phyloP scores from a whole-genome alignment of 2,888 invertebrate genomes.

The Melipona beecheii region DNA sequence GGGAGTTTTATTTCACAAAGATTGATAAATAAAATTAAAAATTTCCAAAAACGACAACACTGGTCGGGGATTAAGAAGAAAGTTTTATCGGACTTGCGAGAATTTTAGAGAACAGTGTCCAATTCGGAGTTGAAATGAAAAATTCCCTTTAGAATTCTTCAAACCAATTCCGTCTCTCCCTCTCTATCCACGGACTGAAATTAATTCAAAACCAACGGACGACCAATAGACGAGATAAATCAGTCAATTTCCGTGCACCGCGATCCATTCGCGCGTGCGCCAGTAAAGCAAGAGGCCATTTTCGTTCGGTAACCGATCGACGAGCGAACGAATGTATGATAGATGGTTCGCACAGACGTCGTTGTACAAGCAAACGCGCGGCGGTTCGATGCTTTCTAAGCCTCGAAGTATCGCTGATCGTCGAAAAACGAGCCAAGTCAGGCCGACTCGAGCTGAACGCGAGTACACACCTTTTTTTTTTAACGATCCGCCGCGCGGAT shows the following conservation, averaged over 20 bases:
- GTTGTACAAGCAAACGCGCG: not conserved
- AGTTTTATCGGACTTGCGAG: too few relatives aligned
- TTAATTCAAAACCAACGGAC: not conserved
- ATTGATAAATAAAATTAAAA: too few relatives aligned
- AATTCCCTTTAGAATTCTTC: too few relatives aligned
- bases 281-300: not conserved
- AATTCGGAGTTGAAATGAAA: too few relatives aligned
- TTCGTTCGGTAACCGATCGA: not conserved
- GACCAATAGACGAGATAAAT: not conserved
- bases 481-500: conserved; percentile 19
- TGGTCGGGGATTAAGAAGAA: too few relatives aligned
- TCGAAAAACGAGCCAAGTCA: not conserved
- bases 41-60: too few relatives aligned
- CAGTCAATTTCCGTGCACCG: not conserved
- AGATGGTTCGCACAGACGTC: not conserved
- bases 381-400: conserved; percentile 9
- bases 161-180: too few relatives aligned
- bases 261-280: not conserved
- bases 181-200: not conserved
- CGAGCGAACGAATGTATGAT: not conserved
- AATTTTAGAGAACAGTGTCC: too few relatives aligned
- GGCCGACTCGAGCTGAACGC: not conserved
- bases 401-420: not conserved
- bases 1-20: too few relatives aligned
- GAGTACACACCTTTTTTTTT: conserved; percentile 22